A percentile compares a stretch with the other conserved stretches of the same genome.
phyloP scores from a whole-genome alignment of 2,797 vertebrate species.

The Tauraco hartlaubi region DNA sequence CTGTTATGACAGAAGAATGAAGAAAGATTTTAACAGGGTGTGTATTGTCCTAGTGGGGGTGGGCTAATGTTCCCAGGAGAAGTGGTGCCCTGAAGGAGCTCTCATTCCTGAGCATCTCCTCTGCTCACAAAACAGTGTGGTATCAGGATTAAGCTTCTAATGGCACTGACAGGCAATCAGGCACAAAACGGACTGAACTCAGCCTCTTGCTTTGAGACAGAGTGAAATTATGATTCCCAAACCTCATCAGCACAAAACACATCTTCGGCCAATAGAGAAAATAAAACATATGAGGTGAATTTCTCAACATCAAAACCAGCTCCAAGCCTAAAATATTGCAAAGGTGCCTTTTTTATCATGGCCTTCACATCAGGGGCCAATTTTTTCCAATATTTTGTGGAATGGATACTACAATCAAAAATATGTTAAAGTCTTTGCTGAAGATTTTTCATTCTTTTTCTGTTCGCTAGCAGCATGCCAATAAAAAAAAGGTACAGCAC shows the following conservation, averaged over 20 bases:
- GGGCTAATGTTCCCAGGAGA: not conserved
- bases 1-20: rapidly evolving
- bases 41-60: not conserved
- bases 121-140: rapidly evolving
- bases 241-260: not conserved
- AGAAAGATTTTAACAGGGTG: not conserved
- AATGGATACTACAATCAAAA: not conserved
- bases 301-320: not conserved
- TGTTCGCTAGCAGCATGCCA: not conserved
- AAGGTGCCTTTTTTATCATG: not conserved
- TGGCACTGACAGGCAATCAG: not conserved
- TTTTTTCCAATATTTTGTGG: not conserved
- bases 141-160: not conserved
- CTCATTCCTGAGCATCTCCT: not conserved
- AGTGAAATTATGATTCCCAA: not conserved
- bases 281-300: not conserved
- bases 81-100: not conserved
- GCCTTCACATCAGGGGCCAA: not conserved
- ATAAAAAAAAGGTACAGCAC: not conserved
- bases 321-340: not conserved
- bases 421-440: not conserved
- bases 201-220: not conserved
- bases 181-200: not conserved
- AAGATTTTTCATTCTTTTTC: not conserved
- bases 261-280: not conserved